Base-by-base conservation (phyloP, 2,797 vertebrate genomes). In the Glyptemys insculpta region DNA sequence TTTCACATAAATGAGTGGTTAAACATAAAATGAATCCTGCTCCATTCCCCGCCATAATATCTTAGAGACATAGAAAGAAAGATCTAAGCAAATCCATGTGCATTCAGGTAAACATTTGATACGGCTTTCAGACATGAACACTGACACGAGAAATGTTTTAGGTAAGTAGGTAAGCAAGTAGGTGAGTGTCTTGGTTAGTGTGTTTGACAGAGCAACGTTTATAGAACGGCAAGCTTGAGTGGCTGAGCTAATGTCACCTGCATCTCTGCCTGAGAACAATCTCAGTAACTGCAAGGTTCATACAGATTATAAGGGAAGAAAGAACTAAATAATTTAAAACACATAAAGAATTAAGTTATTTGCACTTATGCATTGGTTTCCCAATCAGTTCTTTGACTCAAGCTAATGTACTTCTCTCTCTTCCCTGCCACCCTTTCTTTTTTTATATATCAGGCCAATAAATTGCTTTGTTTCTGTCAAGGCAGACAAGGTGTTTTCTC, bases 1-100 rank as follows among this genome's bases (percentile, higher is more conserved):
- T 87, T 94, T 93, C 88, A 88, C 87, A 86, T 90, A 88, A 95
- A 83, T n/a, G 27, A 62, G 34, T 85, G 18, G n/a, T 88, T 85
- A 87, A 95, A 86, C 0, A 1, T 86, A 50, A 62, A 90, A 83
- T 72, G 74, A 81, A 79, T 89, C 79, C 90, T 86, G 50, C 37
- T 31, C 19, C 34, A 27, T 10, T 83, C 81, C 23, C 29, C 18
- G 31, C 7, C 83, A 25, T 56, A 79, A 82, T 81, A 68, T 31
- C 52, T 90, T 44, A 78, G 79, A 82, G 80, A 29, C 4, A 53
- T 52, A 65, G n/a, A 81, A 21, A 68, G 65, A 89, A 93, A 89
- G n/a, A 83, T 85, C 12, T 37, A 86, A 37, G 85, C 59, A 88
- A 92, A 93, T 72, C 44, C 44, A 31, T 4, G 2, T 49, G 21